Conservation (phyloP, 2,797 vertebrate species). For the Erithacus rubecula region DNA sequence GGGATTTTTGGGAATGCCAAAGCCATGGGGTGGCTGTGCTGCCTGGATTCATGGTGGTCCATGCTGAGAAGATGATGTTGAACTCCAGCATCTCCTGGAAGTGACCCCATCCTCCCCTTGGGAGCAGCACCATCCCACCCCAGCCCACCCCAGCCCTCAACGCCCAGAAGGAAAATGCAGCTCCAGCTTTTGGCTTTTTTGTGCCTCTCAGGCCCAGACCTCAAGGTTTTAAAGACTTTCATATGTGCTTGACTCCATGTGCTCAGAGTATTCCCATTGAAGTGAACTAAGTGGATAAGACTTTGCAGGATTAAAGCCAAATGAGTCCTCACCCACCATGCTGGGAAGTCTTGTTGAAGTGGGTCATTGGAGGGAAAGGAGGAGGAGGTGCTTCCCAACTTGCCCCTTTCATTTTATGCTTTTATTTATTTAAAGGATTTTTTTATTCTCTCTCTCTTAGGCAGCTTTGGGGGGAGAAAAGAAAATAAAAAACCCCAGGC, state of each 20-base stretch:
- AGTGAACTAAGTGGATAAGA: slow-evolving; percentile 64
- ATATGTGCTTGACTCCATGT: slow-evolving; percentile 25
- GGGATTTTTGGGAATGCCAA: not conserved
- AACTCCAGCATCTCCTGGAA: not conserved
- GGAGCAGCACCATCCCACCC: not conserved
- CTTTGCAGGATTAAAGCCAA: slow-evolving; percentile 48
- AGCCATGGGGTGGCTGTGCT: not conserved
- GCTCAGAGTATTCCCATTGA: slow-evolving; percentile 35
- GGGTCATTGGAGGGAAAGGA: slow-evolving; percentile 42
- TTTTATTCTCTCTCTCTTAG: not conserved
- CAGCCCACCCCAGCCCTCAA: not conserved
- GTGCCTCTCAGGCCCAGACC: slow-evolving; percentile 26
- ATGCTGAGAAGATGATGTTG: accelerated
- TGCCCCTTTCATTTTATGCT: slow-evolving; percentile 45
- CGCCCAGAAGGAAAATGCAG: not conserved
- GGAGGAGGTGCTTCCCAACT: not conserved
- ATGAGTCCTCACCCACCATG: slow-evolving; percentile 59
- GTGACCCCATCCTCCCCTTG: not conserved
- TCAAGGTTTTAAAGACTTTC: slow-evolving; percentile 52
- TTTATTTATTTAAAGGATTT: slow-evolving; percentile 36
- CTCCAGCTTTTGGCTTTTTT: not conserved
- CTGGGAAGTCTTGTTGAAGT: slow-evolving; percentile 50
- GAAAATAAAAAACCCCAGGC: not conserved
- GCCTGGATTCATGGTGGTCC: accelerated
- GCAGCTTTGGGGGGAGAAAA: not conserved